Percentiles rank a stretch among this genome's conserved stretches.
Conservation (phyloP, 2,797 vertebrate species). For the Novumbra hubbsi region DNA sequence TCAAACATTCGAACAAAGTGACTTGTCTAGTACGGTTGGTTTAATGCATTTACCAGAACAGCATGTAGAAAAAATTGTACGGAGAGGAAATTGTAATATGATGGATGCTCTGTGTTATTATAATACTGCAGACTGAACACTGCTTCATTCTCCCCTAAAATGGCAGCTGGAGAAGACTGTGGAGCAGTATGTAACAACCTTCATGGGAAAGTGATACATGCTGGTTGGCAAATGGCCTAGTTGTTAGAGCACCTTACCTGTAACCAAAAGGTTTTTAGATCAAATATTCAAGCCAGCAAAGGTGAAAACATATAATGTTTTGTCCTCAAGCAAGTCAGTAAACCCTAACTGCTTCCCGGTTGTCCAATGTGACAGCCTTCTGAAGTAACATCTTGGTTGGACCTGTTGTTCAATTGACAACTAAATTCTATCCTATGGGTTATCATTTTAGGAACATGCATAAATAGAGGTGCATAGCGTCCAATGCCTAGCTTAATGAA, state of each 20-base stretch:
- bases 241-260: not conserved
- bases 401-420: too few relatives aligned
- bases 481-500: not conserved
- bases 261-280: too few relatives aligned
- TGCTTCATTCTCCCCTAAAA: conserved; percentile 59
- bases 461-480: too few relatives aligned
- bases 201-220: not conserved
- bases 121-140: conserved; percentile 29
- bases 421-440: too few relatives aligned
- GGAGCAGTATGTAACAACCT: conserved; percentile 36
- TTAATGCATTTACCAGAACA: conserved; percentile 37
- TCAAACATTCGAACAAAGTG: conserved; percentile 29
- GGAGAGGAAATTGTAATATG: conserved; percentile 23
- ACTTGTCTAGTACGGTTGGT: conserved; percentile 42
- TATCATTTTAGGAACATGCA: too few relatives aligned
- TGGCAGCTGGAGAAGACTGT: conserved; percentile 61
- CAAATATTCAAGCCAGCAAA: too few relatives aligned
- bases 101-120: conserved; percentile 64
- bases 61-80: not conserved
- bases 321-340: too few relatives aligned
- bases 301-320: too few relatives aligned
- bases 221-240: not conserved
- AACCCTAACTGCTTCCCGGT: too few relatives aligned
- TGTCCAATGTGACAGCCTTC: too few relatives aligned
- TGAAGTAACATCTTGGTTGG: too few relatives aligned